phyloP scores from a whole-genome alignment of 2,113 vertebrate genomes.

The Pterocles burchelli region DNA sequence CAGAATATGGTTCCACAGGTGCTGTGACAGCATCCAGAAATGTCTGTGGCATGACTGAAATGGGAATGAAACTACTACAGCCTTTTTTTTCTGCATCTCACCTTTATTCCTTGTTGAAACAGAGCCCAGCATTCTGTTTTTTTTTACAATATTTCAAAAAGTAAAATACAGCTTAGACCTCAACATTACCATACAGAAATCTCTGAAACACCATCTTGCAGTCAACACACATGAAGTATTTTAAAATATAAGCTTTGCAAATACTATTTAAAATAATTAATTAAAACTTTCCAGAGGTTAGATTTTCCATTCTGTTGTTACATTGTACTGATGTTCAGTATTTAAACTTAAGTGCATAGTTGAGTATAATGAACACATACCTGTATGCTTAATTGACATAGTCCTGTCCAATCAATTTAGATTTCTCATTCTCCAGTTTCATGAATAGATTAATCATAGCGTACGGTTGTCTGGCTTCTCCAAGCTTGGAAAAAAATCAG shows the following conservation, averaged over 20 bases:
- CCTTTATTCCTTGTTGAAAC: not conserved
- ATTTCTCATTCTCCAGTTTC: not conserved
- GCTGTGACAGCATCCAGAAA: not conserved
- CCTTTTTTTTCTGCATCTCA: not conserved
- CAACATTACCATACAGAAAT: not conserved
- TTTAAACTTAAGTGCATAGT: not conserved
- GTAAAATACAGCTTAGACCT: not conserved
- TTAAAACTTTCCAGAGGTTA: not conserved
- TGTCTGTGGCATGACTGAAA: not conserved
- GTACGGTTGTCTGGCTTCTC: not conserved
- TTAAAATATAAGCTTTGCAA: not conserved
- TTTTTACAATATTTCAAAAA: not conserved
- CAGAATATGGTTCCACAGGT: not conserved
- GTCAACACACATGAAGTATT: not conserved
- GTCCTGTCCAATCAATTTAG: not conserved
- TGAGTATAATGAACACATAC: not conserved
- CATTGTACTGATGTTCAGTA: not conserved
- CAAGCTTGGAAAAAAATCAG: not conserved
- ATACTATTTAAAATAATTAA: not conserved
- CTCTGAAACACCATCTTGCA: not conserved
- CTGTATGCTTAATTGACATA: not conserved
- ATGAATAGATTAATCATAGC: not conserved
- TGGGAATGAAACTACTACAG: not conserved
- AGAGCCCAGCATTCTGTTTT: not conserved
- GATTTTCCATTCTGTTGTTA: not conserved